Evolutionary conservation across 2,113 vertebrate genomes (phyloP), one percentile per base, ranked within the genome.

Genomic region (Dinomys branickii): DNA sequence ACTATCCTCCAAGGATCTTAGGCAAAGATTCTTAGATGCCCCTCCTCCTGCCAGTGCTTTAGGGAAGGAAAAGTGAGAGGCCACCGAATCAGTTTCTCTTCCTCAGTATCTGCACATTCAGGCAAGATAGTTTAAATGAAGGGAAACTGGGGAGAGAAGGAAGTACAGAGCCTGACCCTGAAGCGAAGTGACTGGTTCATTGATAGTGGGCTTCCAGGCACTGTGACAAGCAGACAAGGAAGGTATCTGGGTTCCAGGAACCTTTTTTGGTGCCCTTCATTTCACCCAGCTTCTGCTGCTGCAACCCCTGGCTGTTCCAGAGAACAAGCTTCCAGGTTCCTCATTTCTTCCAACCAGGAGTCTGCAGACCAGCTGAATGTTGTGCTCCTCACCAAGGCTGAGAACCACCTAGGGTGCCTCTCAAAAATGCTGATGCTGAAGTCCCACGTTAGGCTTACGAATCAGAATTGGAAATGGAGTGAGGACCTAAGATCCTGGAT

Each of bases 301-400:
- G 2, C 77, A 13, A 41, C 77, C 41, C 38, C 24, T 12, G 24
- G 84, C 1, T 24, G 8, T 41, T 19, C 69, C 7, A 22, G 22
- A 67, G 12, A 65, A 14, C 16, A 52, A 69, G 28, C 17, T 22
- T 19, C n/a, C n/a, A 24, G n/a, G 3, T 63, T 24, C 44, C 63
- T 85, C n/a, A 44, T 10, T 52, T 52, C 16, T n/a, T 12, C 28
- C 52, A 8, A 5, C 9, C 28, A 24, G 17, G 69, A 75, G 22
- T 69, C 89, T 38, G 2, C 56, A 44, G 17, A 35, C 30, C 33
- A 20, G 47, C 67, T 0, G 0, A 5, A 3, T 0, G 17, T 24
- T 26, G 28, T 8, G 38, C 8, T 88, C 50, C n/a, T 77, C 73
- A 7, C 54, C 9, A 35, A 90, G 41, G 58, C 63, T 19, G 41